These are phyloP conservation scores for Teinopalpus imperialis DNA, from an alignment of 2,888 invertebrate genomes.

Conservation along the genomic window DNA sequence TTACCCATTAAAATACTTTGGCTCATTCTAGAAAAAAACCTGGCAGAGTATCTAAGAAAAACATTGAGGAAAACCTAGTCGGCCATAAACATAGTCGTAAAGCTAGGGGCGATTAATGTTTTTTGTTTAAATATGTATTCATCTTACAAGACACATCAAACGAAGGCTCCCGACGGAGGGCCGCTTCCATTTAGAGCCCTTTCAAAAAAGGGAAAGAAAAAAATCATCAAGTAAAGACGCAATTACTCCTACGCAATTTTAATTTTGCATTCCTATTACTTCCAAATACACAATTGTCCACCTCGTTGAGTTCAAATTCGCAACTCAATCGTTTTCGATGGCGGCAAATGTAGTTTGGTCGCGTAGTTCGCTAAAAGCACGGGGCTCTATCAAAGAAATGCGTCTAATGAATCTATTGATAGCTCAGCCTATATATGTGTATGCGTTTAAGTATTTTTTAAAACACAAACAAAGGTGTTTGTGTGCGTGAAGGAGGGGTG, in stretches of 20 bases:
- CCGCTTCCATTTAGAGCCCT: constrained; percentile 52
- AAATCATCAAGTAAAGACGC: constrained; percentile 71
- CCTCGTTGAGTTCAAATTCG: constrained; percentile 43
- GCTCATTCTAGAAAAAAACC: too few species aligned
- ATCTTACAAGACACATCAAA: constrained; percentile 59
- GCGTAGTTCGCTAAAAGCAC: constrained; percentile 67
- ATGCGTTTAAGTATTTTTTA: constrained; percentile 64
- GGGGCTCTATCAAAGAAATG: constrained; percentile 75
- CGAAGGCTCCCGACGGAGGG: constrained; percentile 38
- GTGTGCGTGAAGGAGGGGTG: constrained; percentile 71
- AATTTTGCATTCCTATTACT: constrained; percentile 27
- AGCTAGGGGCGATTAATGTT: constrained; percentile 8
- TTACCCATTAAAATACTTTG: too few species aligned
- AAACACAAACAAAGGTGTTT: constrained; percentile 48
- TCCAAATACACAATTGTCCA: constrained; percentile 20
- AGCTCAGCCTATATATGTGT: constrained; percentile 62
- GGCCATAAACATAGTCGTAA: constrained; percentile 9
- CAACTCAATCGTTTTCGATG: constrained; percentile 21
- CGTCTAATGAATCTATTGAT: constrained; percentile 80
- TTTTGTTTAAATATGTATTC: constrained; percentile 31
- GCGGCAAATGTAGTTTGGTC: constrained; percentile 41
- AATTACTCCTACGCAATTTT: constrained; percentile 65
- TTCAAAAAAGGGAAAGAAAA: constrained; percentile 54
- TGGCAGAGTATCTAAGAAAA: too few species aligned
- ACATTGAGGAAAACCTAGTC: too few species aligned